A percentile compares a stretch with the other conserved stretches of the same genome.
Evolutionary conservation across 2,888 invertebrate species (phyloP).

Genomic region (Monopis laevigella): DNA sequence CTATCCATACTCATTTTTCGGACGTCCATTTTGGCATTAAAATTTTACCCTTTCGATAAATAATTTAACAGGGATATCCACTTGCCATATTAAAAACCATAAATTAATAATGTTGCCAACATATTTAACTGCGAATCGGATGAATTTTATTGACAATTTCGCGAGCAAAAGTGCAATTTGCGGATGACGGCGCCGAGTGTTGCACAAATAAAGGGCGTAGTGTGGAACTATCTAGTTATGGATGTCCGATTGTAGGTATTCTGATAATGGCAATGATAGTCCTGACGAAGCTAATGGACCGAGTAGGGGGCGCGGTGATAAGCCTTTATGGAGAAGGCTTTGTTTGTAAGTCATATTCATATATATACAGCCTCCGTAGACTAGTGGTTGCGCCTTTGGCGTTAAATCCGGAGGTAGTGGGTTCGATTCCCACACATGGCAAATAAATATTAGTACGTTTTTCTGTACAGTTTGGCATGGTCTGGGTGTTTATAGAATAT

Average conservation of each 20-base stretch:
- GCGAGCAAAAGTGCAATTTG: slow-evolving; percentile 64
- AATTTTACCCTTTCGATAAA: slow-evolving; percentile 41
- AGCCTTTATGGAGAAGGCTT: neutral
- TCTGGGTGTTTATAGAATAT: too few relatives aligned
- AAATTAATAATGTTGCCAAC: slow-evolving; percentile 67
- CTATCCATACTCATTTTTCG: slow-evolving; percentile 2
- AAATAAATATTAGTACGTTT: too few relatives aligned
- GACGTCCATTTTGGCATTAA: slow-evolving; percentile 2
- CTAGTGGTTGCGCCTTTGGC: too few relatives aligned
- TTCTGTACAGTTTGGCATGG: too few relatives aligned
- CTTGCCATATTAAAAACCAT: slow-evolving; percentile 65
- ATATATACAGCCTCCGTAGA: too few relatives aligned
- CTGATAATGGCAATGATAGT: slow-evolving; percentile 34
- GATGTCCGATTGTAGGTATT: slow-evolving; percentile 31
- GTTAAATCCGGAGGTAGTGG: too few relatives aligned
- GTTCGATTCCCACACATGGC: too few relatives aligned
- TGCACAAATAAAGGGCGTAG: slow-evolving; percentile 50
- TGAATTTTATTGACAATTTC: slow-evolving; percentile 68
- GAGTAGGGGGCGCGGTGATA: slow-evolving; percentile 1
- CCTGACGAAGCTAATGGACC: slow-evolving; percentile 23
- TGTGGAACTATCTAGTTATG: slow-evolving; percentile 18
- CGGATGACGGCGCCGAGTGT: slow-evolving; percentile 59
- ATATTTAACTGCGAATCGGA: slow-evolving; percentile 68
- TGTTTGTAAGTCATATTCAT: too few relatives aligned
- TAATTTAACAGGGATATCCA: slow-evolving; percentile 63